Conservation (phyloP, 1,140 invertebrate species). For the Lepidotrigona ventralis region DNA sequence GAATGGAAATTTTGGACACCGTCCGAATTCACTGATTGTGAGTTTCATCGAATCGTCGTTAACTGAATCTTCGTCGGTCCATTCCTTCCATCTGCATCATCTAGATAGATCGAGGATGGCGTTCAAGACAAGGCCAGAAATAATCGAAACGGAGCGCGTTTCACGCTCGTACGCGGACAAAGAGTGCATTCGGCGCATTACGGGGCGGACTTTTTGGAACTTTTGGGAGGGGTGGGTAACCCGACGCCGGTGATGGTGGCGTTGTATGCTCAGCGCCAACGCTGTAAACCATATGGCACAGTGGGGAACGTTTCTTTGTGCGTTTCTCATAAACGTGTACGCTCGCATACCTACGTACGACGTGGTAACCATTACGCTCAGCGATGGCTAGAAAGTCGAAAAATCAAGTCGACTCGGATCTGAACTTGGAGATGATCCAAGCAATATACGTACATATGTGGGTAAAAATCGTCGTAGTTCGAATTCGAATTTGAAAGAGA, state of each 20-base stretch:
- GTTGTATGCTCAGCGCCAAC: conserved; percentile 49
- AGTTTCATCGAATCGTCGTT: too few species aligned
- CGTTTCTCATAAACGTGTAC: not conserved
- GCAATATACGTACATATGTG: not conserved
- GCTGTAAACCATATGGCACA: conserved; percentile 50
- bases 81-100: too few species aligned
- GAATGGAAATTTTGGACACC: not conserved
- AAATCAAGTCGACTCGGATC: conserved; percentile 5
- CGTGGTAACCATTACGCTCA: not conserved
- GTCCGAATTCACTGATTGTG: not conserved
- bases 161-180: conserved; percentile 53
- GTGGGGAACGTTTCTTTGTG: conserved; percentile 28
- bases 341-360: not conserved
- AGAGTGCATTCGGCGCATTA: conserved; percentile 68
- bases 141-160: conserved; percentile 15
- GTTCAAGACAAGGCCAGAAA: conserved; percentile 8
- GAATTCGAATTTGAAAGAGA: not conserved
- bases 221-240: conserved; percentile 62
- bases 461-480: not conserved
- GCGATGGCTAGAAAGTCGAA: conserved; percentile 21
- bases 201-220: conserved; percentile 43
- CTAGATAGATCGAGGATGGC: too few species aligned
- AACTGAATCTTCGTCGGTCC: too few species aligned
- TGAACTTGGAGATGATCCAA: not conserved
- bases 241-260: conserved; percentile 64